Conservation (phyloP, 2,113 vertebrate genomes). For the Sebastes fasciatus region DNA sequence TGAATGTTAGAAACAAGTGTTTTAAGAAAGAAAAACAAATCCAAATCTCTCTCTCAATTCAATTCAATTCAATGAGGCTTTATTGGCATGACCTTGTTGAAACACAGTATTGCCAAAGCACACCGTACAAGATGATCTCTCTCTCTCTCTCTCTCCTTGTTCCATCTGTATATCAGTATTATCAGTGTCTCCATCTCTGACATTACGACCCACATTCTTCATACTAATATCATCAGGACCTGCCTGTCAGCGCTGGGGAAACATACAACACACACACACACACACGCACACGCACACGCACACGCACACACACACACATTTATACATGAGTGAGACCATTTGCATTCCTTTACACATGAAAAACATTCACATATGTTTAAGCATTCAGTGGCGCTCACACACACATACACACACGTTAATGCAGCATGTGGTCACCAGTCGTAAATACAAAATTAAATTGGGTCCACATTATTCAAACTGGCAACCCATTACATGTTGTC, state of each 20-base stretch:
- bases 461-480: constrained; percentile 62
- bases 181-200: constrained; percentile 37
- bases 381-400: constrained; percentile 14
- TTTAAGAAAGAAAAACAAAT: neutral
- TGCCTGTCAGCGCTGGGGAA: constrained; percentile 15
- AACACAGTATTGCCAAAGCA: no score
- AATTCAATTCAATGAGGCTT: no score
- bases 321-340: constrained; percentile 3
- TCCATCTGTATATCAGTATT: constrained; percentile 29
- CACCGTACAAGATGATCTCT: no score
- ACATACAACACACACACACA: no score
- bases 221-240: constrained; percentile 30
- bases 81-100: no score
- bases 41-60: neutral
- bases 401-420: constrained; percentile 9
- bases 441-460: constrained; percentile 67
- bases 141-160: neutral
- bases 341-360: constrained; percentile 33
- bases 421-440: constrained; percentile 48
- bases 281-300: neutral
- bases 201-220: constrained; percentile 45
- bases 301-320: constrained; percentile 9
- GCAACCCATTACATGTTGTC: constrained; percentile 59
- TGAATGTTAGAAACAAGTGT: neutral
- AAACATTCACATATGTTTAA: constrained; percentile 55